Conservation (phyloP, 2,113 vertebrate genomes). For the zebrafish (Danio rerio) region GRCz12tu NC_133188.1:4505501-4506000, state of each 20-base stretch:
- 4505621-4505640: not conserved
- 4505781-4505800: conserved; percentile 93
- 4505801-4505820: conserved; percentile 96
- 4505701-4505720: conserved; percentile 96
- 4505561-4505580: too few relatives aligned
- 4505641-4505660: not conserved
- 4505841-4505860: conserved; percentile 13
- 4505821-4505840: conserved; percentile 57
- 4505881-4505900: not conserved
- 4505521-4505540: too few relatives aligned
- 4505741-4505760: conserved; percentile 95
- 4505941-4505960: not conserved
- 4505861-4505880: too few relatives aligned
- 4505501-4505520: too few relatives aligned
- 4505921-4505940: not conserved
- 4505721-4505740: conserved; percentile 95
- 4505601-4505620: not conserved
- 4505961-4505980: too few relatives aligned
- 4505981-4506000: too few relatives aligned
- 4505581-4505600: too few relatives aligned
- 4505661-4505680: conserved; percentile 36
- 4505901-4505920: not conserved
- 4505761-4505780: conserved; percentile 94
- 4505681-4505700: conserved; percentile 83
- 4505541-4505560: too few relatives aligned